Evolutionary conservation across 2,113 vertebrate genomes (phyloP), one percentile per base, ranked within the genome.

Genomic region (Sakesphorus luctuosus): DNA sequence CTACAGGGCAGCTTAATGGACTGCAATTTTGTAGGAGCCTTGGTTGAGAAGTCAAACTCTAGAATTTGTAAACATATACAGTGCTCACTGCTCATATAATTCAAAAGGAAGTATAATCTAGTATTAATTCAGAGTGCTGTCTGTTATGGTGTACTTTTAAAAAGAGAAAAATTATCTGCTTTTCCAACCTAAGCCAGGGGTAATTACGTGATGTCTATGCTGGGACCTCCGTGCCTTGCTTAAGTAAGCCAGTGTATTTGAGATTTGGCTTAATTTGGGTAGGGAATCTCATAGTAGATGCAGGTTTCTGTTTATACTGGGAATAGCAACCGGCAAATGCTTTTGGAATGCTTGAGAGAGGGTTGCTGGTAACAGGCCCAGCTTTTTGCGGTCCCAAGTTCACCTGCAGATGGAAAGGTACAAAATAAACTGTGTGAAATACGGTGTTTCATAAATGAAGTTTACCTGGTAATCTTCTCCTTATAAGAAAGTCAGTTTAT

Each of bases 161-260:
- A 67, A 72, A 43, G 35, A 31, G 12, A 72, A 52, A 84, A 82
- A 16, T 31, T 5, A 44, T 7, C 52, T 68, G 31, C 21, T 81
- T 77, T 81, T 58, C 56, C 2, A 6, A 6, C 17, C 25, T 17
- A 4, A 14, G 13, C 26, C 18, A 15, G 15, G 33, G 9, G 4
- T 46, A n/a, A 35, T 9, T 52, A 6, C 33, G 44, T 47, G 23
- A 5, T 43, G 31, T 56, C n/a, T 25, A 4, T 0, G 0, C 5
- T 23, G 36, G 16, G 18, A 53, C 6, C 24, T 61, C 24, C 0
- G 0, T 50, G 38, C 18, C 56, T 81, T 58, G 46, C n/a, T 74
- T 66, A 7, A 65, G 15, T 14, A 40, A 87, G 9, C 24, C 11
- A 6, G 35, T 28, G 1, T 10, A 2, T 43, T 71, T 52, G 61